Conservation (phyloP, 2,888 invertebrate genomes). For the Tachina lurida region DNA sequence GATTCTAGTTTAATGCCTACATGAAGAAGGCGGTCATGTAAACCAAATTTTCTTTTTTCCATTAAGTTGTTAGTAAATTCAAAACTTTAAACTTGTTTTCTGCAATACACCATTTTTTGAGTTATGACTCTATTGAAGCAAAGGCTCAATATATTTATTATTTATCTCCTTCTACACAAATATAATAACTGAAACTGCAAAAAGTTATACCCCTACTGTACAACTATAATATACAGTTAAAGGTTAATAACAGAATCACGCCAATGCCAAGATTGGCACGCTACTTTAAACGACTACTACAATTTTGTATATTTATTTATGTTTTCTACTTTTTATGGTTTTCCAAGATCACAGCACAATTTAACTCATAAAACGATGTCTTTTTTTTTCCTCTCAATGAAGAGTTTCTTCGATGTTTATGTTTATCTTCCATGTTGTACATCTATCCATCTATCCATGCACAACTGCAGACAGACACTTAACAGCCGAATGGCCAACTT, state of each 20-base stretch:
- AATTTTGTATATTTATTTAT: conserved; percentile 23
- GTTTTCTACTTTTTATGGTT: conserved; percentile 1
- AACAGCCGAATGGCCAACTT: conserved; percentile 60
- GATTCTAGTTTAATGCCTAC: no score
- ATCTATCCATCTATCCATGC: conserved; percentile 47
- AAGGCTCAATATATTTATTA: no score
- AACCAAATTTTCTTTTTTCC: no score
- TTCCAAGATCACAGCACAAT: conserved; percentile 57
- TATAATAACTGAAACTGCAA: not conserved
- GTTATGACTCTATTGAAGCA: no score
- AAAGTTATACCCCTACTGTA: conserved; percentile 44
- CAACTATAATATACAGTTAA: conserved; percentile 54
- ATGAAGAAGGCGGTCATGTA: no score
- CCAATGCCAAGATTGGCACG: conserved; percentile 65
- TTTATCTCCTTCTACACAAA: not conserved
- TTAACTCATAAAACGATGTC: conserved; percentile 63
- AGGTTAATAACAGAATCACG: conserved; percentile 67
- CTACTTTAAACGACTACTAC: conserved; percentile 66
- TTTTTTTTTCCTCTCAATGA: conserved; percentile 17
- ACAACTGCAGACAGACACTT: conserved; percentile 29
- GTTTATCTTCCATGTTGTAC: conserved; percentile 22
- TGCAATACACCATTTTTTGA: no score
- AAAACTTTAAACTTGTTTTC: no score
- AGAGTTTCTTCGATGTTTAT: conserved; percentile 43
- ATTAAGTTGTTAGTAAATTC: no score